A percentile compares a stretch with the other conserved stretches of the same genome.
Conservation (phyloP, 2,888 invertebrate species). For the Pseudanteris insignis region DNA sequence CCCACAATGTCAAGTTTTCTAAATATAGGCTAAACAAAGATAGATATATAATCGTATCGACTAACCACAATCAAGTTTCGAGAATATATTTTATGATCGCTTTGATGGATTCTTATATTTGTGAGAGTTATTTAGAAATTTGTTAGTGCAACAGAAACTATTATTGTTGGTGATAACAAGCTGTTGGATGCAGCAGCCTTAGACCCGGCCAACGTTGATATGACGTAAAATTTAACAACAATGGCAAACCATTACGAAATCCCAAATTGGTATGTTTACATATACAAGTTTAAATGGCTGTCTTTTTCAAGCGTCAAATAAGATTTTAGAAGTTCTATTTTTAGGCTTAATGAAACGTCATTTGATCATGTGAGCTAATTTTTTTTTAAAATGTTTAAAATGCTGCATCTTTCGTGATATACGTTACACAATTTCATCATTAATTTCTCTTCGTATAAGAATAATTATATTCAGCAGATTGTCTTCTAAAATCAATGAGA, state of each 20-base stretch:
- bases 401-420: too few relatives aligned
- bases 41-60: background rate
- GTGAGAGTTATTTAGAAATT: conserved; percentile 6
- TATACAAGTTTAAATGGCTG: background rate
- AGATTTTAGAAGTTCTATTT: background rate
- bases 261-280: conserved; percentile 80
- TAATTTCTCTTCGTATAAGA: too few relatives aligned
- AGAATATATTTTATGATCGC: background rate
- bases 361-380: too few relatives aligned
- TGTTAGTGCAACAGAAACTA: background rate
- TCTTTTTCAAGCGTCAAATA: background rate
- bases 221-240: conserved; percentile 11
- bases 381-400: too few relatives aligned
- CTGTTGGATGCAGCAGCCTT: too few relatives aligned
- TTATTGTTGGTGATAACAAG: too few relatives aligned
- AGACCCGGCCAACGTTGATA: conserved; percentile 4
- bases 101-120: background rate
- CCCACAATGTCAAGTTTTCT: conserved; percentile 5
- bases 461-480: conserved; percentile 82
- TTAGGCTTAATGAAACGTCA: conserved; percentile 15
- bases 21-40: conserved; percentile 11
- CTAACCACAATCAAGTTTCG: background rate
- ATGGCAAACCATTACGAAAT: conserved; percentile 94
- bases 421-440: background rate
- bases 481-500: too few relatives aligned